Conservation (phyloP, 2,797 vertebrate species). For the Enteromius treurensis region DNA sequence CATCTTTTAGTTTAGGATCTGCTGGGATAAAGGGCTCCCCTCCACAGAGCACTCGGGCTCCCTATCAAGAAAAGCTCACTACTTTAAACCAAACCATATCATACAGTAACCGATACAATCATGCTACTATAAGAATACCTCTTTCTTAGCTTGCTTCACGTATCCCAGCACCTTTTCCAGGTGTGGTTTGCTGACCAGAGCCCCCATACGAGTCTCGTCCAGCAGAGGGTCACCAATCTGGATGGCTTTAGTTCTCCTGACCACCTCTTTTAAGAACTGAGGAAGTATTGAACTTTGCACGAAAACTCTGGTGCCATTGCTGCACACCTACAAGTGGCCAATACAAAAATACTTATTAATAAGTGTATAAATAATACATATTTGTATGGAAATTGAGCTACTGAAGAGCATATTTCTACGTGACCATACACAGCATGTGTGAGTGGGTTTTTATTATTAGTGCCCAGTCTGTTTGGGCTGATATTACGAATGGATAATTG, state of each 20-base stretch:
- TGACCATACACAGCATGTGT: neutral
- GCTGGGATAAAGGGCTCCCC: conserved; percentile 84
- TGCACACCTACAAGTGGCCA: conserved; percentile 85
- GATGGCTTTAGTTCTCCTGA: conserved; percentile 86
- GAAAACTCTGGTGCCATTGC: conserved; percentile 94
- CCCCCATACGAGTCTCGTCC: conserved; percentile 93
- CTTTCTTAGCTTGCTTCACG: conserved; percentile 84
- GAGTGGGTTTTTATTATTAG: neutral
- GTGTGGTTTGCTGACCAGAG: conserved; percentile 88
- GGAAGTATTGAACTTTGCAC: conserved; percentile 87
- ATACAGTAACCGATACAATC: neutral
- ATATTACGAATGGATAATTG: neutral
- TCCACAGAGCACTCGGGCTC: conserved; percentile 89
- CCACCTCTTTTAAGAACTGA: conserved; percentile 86
- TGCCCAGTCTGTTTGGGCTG: neutral
- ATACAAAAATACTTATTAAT: neutral
- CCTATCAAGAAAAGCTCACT: conserved; percentile 72
- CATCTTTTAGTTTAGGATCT: conserved; percentile 87
- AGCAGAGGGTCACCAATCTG: conserved; percentile 89
- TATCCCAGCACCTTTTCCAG: conserved; percentile 89
- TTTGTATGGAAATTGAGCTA: neutral
- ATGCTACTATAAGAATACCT: conserved; percentile 74
- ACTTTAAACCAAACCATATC: neutral
- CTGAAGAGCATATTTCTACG: too few species aligned
- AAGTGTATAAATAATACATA: neutral